phyloP scores from a whole-genome alignment of 2,888 invertebrate genomes.

The Anarsia innoxiella region DNA sequence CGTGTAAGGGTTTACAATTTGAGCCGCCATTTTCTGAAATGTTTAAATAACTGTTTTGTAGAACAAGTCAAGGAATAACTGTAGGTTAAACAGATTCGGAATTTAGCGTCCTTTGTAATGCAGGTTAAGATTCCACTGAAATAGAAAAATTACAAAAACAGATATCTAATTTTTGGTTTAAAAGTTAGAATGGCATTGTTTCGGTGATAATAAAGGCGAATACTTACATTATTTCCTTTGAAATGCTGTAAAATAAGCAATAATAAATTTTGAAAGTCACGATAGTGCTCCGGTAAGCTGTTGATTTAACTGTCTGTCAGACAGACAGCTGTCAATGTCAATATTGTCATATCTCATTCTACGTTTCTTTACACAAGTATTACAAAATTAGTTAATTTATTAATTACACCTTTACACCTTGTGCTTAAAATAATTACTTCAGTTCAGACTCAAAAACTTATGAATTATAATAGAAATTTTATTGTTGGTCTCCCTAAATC shows the following conservation, averaged over 20 bases:
- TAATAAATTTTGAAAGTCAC: constrained; percentile 51
- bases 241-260: constrained; percentile 17
- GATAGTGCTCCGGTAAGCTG: too few relatives aligned
- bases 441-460: not conserved
- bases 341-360: constrained; percentile 2
- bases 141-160: too few relatives aligned
- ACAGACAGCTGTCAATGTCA: constrained; percentile 19
- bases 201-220: too few relatives aligned
- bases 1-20: constrained; percentile 51
- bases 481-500: not conserved
- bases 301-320: too few relatives aligned
- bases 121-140: too few relatives aligned
- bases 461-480: not conserved
- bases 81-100: too few relatives aligned
- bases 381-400: not conserved
- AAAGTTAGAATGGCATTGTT: too few relatives aligned
- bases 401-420: not conserved
- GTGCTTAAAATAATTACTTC: not conserved
- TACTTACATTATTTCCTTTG: constrained; percentile 26
- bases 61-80: too few relatives aligned
- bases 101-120: too few relatives aligned
- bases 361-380: not conserved
- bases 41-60: too few relatives aligned
- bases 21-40: constrained; percentile 58
- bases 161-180: too few relatives aligned